These are phyloP conservation scores for Philonicus albiceps DNA, from an alignment of 2,888 invertebrate genomes.

Conservation along the genomic window DNA sequence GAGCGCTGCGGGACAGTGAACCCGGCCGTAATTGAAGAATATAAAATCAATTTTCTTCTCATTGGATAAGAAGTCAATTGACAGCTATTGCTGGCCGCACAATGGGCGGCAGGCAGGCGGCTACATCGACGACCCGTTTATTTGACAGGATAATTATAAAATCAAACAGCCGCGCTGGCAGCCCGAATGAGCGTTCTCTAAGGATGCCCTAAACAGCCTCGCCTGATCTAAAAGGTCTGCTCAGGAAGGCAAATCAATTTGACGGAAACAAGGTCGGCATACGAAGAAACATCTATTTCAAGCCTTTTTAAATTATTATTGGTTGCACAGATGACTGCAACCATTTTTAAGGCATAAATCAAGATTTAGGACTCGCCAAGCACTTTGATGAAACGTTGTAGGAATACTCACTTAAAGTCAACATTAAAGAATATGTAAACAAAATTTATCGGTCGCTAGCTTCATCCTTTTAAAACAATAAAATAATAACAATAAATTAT, in stretches of 20 bases:
- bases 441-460: too few species aligned
- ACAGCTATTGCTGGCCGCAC: constrained; percentile 27
- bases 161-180: neutral
- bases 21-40: constrained; percentile 16
- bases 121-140: neutral
- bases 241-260: neutral
- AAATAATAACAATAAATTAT: too few species aligned
- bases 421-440: too few species aligned
- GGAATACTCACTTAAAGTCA: too few species aligned
- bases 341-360: neutral
- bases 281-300: neutral
- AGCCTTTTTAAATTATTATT: neutral
- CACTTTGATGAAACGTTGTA: too few species aligned
- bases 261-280: neutral
- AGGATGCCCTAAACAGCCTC: neutral
- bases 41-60: constrained; percentile 37
- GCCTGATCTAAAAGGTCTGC: neutral
- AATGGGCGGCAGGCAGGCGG: neutral
- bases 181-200: neutral
- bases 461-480: too few species aligned
- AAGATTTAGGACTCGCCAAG: too few species aligned
- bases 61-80: constrained; percentile 35
- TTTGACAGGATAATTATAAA: constrained; percentile 31
- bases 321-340: neutral
- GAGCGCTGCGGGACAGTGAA: constrained; percentile 32